Base-by-base conservation (phyloP, 64 coral and sea anemone genomes). In the Stichodactyla helianthus region DNA sequence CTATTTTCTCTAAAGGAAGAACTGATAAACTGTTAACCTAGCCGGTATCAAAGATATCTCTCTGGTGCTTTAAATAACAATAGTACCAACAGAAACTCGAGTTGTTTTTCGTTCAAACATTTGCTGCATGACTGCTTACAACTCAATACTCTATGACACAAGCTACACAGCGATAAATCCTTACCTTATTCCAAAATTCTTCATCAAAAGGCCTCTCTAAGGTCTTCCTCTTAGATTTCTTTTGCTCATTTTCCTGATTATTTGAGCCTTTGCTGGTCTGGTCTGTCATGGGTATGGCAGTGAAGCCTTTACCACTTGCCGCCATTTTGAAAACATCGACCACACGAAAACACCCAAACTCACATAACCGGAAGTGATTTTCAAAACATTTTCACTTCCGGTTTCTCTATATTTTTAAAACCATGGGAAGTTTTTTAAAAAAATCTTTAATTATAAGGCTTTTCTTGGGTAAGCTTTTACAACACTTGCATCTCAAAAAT, bases 131-230 rank as follows among this genome's bases (percentile, higher is more conserved):
- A 44, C 35, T 44, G 35, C 35, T 44, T 44, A 44, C 35, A 44
- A 44, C 35, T 3, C 35, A 44, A 44, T 44, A 44, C 35, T 44
- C 35, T 44, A 44, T 44, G 35, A 44, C 35, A 44, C 35, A 44
- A 44, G 35, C 35, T 3, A 44, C 35, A 44, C 35, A 44, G 2
- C 1, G 35, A 1, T 44, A 3, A 44, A 44, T 79, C 12, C 53
- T 35, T 63, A 97, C 95, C 95, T 93, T 93, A 53, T 93, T 82
- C 94, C 94, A 97, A 50, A 97, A 97, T 17, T 93, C 88, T 86
- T 97, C 94, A 54, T 97, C 88, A 82, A 97, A 97, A 19, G 94
- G 91, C 58, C 93, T 71, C 58, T 97, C 95, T 19, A 97, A 55
- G 59, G 10, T 85, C 16, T 89, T 79, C 17, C 70, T 53, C 7